Evolutionary conservation across 1,140 invertebrate species (phyloP).

Genomic region (Drosophila virilis): DNA sequence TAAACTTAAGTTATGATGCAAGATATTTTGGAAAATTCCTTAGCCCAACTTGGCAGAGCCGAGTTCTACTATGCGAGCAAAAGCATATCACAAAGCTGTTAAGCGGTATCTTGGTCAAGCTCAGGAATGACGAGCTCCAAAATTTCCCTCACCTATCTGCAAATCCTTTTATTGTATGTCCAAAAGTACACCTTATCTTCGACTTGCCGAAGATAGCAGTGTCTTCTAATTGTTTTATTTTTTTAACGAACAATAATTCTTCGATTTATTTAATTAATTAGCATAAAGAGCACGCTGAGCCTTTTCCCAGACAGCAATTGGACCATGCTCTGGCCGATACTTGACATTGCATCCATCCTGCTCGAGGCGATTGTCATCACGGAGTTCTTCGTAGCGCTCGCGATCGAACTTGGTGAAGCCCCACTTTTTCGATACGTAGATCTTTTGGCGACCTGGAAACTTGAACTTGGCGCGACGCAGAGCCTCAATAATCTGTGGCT

Average conservation of each 20-base stretch:
- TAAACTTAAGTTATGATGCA: no score
- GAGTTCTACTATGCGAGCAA: no score
- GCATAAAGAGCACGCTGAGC: constrained; percentile 86
- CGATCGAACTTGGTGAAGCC: constrained; percentile 99
- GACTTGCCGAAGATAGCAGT: no score
- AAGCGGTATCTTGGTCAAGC: no score
- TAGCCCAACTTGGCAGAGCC: no score
- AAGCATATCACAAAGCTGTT: no score
- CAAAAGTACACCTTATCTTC: no score
- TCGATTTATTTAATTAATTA: constrained; percentile 38
- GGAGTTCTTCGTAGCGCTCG: constrained; percentile 94
- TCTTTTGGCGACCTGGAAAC: constrained; percentile 99
- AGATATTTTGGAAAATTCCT: no score
- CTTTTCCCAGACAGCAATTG: constrained; percentile 94
- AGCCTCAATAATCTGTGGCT: constrained; percentile 97
- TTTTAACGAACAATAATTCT: not conserved
- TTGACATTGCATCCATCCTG: constrained; percentile 98
- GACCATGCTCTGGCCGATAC: constrained; percentile 96
- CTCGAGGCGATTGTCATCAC: constrained; percentile 91
- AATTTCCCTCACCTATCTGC: no score
- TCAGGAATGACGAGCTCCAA: no score
- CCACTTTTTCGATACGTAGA: constrained; percentile 99
- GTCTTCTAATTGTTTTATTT: no score
- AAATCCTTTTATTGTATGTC: no score
- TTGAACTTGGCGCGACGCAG: constrained; percentile 99